Conservation (phyloP, 2,888 invertebrate genomes). For the Dolichomitus sp. region DNA sequence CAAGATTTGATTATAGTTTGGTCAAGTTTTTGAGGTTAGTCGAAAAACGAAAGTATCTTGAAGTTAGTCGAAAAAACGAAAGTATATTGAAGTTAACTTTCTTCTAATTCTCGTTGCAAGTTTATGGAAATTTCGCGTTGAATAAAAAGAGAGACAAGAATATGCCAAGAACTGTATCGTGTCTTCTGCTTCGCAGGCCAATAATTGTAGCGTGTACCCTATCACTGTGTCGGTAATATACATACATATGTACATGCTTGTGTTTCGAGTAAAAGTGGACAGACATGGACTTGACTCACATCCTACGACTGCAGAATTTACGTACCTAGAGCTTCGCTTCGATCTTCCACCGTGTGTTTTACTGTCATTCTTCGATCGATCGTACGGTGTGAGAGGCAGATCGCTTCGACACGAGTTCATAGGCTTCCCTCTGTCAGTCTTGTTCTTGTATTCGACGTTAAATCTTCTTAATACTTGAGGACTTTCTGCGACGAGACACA, state of each 20-base stretch:
- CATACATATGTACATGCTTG: neutral
- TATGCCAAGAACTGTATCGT: neutral
- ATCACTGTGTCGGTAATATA: neutral
- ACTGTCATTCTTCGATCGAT: constrained; percentile 15
- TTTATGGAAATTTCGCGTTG: neutral
- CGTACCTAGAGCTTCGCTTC: constrained; percentile 15
- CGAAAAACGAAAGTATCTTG: neutral
- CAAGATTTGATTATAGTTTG: neutral
- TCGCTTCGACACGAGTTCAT: neutral
- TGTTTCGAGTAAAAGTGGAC: neutral
- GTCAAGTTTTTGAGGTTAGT: neutral
- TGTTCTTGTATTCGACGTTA: neutral
- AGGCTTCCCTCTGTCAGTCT: constrained; percentile 6
- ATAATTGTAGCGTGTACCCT: neutral
- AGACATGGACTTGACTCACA: constrained; percentile 22
- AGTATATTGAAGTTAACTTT: neutral
- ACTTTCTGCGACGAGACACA: neutral
- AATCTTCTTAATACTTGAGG: neutral
- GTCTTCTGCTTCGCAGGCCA: neutral
- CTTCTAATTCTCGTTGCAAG: neutral
- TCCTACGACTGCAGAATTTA: constrained; percentile 5
- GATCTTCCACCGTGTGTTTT: neutral
- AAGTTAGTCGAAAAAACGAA: neutral
- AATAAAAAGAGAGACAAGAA: neutral
- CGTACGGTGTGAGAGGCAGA: neutral